Percentiles rank a stretch among this genome's conserved stretches.
phyloP scores from a whole-genome alignment of 2,888 invertebrate species.

The Osedax frankpressi region DNA sequence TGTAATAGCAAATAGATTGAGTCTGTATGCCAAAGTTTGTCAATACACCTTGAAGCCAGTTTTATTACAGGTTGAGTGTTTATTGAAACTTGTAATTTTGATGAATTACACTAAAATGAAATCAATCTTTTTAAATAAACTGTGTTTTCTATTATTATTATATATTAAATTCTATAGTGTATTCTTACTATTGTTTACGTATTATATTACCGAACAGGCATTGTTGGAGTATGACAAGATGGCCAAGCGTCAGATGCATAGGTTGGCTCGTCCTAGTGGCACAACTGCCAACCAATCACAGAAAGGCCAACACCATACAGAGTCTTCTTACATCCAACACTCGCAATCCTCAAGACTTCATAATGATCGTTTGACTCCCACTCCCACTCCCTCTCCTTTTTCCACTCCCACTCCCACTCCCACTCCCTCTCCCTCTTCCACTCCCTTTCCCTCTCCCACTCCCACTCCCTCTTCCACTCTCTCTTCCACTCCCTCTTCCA shows the following conservation, averaged over 20 bases:
- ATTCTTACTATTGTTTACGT: too few relatives aligned
- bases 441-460: too few relatives aligned
- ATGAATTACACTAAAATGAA: too few relatives aligned
- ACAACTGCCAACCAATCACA: neutral
- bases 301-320: constrained; percentile 18
- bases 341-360: constrained; percentile 16
- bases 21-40: constrained; percentile 70
- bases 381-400: constrained; percentile 25
- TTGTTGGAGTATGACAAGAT: neutral
- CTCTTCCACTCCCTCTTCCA: too few relatives aligned
- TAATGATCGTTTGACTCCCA: neutral
- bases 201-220: too few relatives aligned
- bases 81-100: neutral
- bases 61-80: neutral
- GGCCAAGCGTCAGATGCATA: neutral
- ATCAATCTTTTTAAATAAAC: too few relatives aligned
- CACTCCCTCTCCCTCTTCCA: too few relatives aligned
- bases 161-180: too few relatives aligned
- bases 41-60: constrained; percentile 38
- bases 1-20: constrained; percentile 66
- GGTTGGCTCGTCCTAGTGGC: neutral
- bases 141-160: too few relatives aligned
- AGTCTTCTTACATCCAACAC: constrained; percentile 23
- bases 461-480: too few relatives aligned
- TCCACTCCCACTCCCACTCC: too few relatives aligned